Evolutionary conservation across 2,888 invertebrate genomes (phyloP), one percentile per base, ranked within the genome.

Genomic region (Xestia rhomboidea): DNA sequence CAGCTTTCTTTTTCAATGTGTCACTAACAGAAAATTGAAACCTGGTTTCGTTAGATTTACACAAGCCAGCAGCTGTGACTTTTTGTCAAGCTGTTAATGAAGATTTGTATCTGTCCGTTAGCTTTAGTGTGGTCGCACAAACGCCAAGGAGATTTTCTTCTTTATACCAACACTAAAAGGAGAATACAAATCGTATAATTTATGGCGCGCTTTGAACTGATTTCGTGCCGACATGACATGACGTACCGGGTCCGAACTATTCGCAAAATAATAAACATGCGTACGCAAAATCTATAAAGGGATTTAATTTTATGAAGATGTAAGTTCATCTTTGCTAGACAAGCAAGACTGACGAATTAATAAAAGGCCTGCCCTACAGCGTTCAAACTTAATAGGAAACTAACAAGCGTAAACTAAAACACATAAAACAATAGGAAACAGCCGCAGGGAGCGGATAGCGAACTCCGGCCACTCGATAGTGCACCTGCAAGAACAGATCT

Each of bases 61-160:
- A 92, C 89, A 77, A 91, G 85, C 88, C 84, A 88, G 82, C 94
- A 95, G 94, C 94, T 94, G 94, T 90, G 90, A 91, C 93, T 92
- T 94, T 94, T 94, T 94, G 94, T 95, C 94, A 94, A 92, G 91
- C 90, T 93, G 93, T 93, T 94, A 95, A 95, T 94, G 94, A 95
- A 95, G 94, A 95, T 95, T 95, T 95, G 95, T 95, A 92, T 91
- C 93, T 91, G 93, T 92, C 93, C 87, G 91, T 89, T 90, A 88
- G 87, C 89, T 91, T 93, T 93, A 92, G 92, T 92, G 94, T 93
- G 94, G 94, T 92, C 93, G 89, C 89, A 87, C 87, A 89, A 89
- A 91, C 91, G 90, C 92, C 92, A 91, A 93, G 92, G 90, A 89
- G 90, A 92, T 90, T 90, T 90, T 87, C 91, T 92, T 93, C 92